Conservation (phyloP, 2,797 vertebrate species). For the Mallotus villosus region DNA sequence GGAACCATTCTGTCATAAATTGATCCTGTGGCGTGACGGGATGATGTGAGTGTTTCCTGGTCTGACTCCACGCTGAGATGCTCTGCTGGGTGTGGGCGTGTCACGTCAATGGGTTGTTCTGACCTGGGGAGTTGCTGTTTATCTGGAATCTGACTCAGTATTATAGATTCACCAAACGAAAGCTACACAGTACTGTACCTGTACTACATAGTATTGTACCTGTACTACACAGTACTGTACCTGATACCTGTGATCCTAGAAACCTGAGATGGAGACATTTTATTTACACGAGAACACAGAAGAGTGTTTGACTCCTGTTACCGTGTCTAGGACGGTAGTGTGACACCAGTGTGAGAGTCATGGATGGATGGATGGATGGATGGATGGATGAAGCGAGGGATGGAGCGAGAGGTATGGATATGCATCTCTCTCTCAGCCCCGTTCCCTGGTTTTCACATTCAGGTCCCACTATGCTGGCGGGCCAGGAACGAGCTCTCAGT, state of each 20-base stretch:
- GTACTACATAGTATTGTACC: no score
- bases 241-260: background rate
- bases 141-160: no score
- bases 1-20: background rate
- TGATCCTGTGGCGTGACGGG: background rate
- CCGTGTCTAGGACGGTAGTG: background rate
- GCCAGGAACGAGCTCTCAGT: conserved; percentile 6
- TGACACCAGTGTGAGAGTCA: background rate
- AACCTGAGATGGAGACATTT: background rate
- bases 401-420: background rate
- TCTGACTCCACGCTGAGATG: no score
- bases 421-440: background rate
- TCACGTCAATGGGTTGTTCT: no score
- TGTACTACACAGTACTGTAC: no score
- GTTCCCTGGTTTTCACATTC: conserved; percentile 9
- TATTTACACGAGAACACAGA: background rate
- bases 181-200: no score
- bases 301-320: background rate
- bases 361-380: no score
- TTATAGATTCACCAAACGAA: no score
- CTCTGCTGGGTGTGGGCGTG: no score
- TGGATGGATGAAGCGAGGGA: no score
- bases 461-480: conserved; percentile 16
- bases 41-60: no score
- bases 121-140: no score